Conservation (phyloP, 2,888 invertebrate species). For the Epistrophe eligans region DNA sequence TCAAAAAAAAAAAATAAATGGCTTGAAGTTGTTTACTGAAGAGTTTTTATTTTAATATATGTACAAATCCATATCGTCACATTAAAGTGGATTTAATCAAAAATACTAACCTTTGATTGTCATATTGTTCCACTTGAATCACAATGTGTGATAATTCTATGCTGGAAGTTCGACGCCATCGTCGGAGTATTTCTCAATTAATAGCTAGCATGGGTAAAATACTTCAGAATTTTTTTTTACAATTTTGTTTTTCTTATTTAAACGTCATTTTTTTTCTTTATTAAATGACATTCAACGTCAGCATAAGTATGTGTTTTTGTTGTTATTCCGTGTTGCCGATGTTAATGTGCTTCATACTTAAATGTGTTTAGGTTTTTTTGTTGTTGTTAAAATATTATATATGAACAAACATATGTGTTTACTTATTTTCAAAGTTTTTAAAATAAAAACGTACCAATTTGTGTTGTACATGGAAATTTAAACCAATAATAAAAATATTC, state of each 20-base stretch:
- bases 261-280: background rate
- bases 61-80: too few species aligned
- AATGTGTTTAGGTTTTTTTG: too few species aligned
- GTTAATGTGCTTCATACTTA: too few species aligned
- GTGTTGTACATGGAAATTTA: too few species aligned
- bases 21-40: background rate
- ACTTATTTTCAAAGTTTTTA: too few species aligned
- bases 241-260: background rate
- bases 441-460: too few species aligned
- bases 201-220: slow-evolving; percentile 82
- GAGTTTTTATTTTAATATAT: background rate
- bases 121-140: slow-evolving; percentile 7
- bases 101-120: background rate
- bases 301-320: slow-evolving; percentile 21
- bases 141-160: slow-evolving; percentile 74
- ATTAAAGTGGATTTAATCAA: background rate
- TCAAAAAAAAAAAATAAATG: background rate
- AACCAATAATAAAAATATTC: too few species aligned
- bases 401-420: too few species aligned
- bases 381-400: too few species aligned
- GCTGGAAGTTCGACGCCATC: slow-evolving; percentile 81
- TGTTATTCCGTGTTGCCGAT: background rate
- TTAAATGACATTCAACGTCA: slow-evolving; percentile 58
- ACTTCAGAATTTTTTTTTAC: background rate
- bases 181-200: slow-evolving; percentile 83